Evolutionary conservation across 2,113 vertebrate species (phyloP).

Genomic region (Gallinago jamesoni): DNA sequence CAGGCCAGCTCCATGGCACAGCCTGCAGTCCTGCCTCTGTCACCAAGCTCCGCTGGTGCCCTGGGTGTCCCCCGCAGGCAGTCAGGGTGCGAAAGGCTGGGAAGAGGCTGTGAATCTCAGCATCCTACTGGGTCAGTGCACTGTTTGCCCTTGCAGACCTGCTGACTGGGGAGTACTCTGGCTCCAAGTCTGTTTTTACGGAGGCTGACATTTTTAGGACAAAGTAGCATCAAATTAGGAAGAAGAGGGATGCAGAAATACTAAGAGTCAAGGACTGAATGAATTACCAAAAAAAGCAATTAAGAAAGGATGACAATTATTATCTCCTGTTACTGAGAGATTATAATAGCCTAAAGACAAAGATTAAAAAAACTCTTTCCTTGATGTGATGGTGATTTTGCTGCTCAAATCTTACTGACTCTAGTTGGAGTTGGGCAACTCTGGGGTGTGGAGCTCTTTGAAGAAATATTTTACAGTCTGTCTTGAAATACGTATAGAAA

Average conservation of each 20-base stretch:
- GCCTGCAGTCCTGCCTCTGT: background rate
- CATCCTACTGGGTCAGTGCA: rapidly evolving
- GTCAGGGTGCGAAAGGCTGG: background rate
- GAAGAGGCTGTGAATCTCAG: background rate
- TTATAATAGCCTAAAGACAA: background rate
- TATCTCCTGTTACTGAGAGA: background rate
- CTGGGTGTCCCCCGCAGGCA: background rate
- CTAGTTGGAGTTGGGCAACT: background rate
- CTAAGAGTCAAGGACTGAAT: background rate
- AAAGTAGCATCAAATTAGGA: background rate
- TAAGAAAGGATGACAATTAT: background rate
- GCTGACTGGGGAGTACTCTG: background rate
- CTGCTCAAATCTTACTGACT: background rate
- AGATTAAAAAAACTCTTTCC: background rate
- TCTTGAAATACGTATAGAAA: conserved; percentile 26
- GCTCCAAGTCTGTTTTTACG: background rate
- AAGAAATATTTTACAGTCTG: conserved; percentile 1
- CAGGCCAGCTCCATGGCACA: background rate
- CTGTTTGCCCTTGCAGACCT: background rate
- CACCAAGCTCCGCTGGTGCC: background rate
- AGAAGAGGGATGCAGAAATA: background rate
- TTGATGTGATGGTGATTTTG: background rate
- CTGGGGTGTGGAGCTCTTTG: background rate
- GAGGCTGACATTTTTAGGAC: background rate
- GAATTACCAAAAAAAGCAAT: background rate